Evolutionary conservation across 2,797 vertebrate genomes (phyloP).

Genomic region (Sebastes minor): DNA sequence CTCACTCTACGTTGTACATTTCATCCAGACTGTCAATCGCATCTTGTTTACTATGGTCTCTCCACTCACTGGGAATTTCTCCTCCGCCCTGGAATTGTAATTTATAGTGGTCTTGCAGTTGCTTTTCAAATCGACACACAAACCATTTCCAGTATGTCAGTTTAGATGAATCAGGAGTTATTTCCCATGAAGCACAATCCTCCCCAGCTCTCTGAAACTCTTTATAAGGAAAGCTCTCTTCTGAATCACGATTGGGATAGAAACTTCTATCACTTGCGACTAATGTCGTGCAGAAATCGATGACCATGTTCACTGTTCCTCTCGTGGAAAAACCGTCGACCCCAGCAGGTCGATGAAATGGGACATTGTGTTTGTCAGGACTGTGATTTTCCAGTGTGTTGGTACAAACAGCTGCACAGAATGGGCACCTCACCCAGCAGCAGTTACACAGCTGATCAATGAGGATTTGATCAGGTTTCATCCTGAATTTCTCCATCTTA

Average conservation of each 20-base stretch:
- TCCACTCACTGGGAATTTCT: constrained; percentile 55
- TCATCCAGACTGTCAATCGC: constrained; percentile 55
- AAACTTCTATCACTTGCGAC: constrained; percentile 41
- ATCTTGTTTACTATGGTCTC: not conserved
- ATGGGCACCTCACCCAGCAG: constrained; percentile 73
- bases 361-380: constrained; percentile 48
- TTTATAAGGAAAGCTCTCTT: not conserved
- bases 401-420: constrained; percentile 65
- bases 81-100: not conserved
- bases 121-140: constrained; percentile 50
- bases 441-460: constrained; percentile 68
- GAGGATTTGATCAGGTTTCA: constrained; percentile 60
- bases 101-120: constrained; percentile 42
- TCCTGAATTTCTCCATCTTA: constrained; percentile 24
- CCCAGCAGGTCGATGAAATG: constrained; percentile 52
- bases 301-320: too few species aligned
- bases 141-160: constrained; percentile 73
- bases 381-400: constrained; percentile 60
- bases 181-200: not conserved
- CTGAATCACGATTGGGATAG: rapidly evolving
- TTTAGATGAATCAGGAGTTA: constrained; percentile 55
- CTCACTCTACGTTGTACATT: not conserved
- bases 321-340: too few species aligned
- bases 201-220: constrained; percentile 57
- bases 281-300: constrained; percentile 54